Evolutionary conservation across 2,888 invertebrate species (phyloP).

Genomic region (Plebejus anna): DNA sequence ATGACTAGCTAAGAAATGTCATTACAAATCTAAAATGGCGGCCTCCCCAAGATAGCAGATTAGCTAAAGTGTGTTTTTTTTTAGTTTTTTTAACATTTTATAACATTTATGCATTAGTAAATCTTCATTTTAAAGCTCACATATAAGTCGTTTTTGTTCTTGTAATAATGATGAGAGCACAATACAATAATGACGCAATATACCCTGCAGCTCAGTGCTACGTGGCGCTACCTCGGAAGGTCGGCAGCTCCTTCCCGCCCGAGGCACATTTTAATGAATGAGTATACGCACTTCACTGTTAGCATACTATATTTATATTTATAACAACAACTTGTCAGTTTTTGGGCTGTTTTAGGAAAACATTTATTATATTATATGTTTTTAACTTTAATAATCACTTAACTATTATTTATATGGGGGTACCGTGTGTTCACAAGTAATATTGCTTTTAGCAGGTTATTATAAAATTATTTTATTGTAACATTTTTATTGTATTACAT

Average conservation of each 20-base stretch:
- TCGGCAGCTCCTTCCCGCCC: background rate
- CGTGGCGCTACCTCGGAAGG: background rate
- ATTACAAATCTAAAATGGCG: too few species aligned
- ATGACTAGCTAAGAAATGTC: too few species aligned
- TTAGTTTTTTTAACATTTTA: too few species aligned
- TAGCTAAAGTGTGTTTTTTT: too few species aligned
- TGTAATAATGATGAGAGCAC: background rate
- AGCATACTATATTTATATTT: background rate
- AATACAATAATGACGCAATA: background rate
- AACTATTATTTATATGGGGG: background rate
- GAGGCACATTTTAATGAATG: background rate
- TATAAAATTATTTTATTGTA: too few species aligned
- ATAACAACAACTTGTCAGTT: background rate
- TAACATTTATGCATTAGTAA: background rate
- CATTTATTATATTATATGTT: too few species aligned
- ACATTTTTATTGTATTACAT: background rate
- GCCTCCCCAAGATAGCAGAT: too few species aligned
- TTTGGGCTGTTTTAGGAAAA: background rate
- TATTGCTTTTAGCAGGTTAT: background rate
- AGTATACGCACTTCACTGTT: background rate
- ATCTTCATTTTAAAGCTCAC: background rate
- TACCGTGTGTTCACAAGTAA: background rate
- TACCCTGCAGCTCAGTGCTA: background rate
- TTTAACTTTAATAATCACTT: background rate
- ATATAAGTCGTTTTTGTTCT: background rate